Evolutionary conservation across 23 tunicate genomes (phyloP).

Genomic region (Halocynthia roretzi): DNA sequence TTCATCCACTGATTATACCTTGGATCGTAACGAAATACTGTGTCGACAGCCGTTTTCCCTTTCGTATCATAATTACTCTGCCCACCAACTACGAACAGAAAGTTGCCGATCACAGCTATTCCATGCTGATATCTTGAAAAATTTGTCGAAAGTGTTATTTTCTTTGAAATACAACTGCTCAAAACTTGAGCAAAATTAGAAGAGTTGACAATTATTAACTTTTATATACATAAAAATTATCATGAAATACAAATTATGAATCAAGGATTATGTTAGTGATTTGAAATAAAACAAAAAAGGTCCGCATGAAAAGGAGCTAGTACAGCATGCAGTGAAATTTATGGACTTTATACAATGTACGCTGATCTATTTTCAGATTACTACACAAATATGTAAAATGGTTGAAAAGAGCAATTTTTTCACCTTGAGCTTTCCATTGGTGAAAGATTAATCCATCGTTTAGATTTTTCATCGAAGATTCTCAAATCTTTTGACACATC

Average conservation of each 20-base stretch:
- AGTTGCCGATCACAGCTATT: constrained; percentile 98
- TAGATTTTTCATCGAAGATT: constrained; percentile 64
- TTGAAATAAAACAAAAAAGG: background rate
- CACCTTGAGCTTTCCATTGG: constrained; percentile 97
- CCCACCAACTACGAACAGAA: constrained; percentile 97
- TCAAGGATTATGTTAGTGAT: background rate
- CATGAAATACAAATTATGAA: background rate
- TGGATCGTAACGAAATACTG: constrained; percentile 96
- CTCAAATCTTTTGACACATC: constrained; percentile 94
- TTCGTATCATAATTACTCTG: constrained; percentile 99
- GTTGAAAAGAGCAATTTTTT: too few species aligned
- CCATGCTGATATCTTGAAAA: constrained; percentile 90
- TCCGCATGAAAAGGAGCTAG: background rate
- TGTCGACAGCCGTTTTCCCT: constrained; percentile 98
- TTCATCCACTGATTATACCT: constrained; percentile 88
- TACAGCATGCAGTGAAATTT: background rate
- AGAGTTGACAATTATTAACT: background rate
- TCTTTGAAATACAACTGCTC: background rate
- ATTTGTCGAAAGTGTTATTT: background rate
- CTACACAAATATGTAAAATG: too few species aligned
- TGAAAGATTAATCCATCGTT: constrained; percentile 84
- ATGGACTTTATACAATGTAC: background rate
- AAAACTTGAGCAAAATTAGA: background rate
- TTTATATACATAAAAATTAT: background rate
- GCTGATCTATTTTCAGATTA: background rate